Evolutionary conservation across 2,797 vertebrate genomes (phyloP), one percentile per base, ranked within the genome.

Genomic region (Ambastaia sidthimunki): DNA sequence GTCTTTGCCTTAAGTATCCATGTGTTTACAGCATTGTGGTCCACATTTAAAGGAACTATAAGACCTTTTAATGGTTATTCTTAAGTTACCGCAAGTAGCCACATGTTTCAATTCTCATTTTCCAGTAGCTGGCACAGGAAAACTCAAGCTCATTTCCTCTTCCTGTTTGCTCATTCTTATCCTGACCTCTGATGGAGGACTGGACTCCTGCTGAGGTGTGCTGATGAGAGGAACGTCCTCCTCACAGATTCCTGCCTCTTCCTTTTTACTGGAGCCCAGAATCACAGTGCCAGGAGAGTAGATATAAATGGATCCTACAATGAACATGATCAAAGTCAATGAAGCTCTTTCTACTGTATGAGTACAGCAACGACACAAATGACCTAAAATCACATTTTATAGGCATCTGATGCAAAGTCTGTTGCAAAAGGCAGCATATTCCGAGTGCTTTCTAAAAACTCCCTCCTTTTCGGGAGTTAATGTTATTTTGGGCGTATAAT

Each of bases 231-330:
- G 66, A n/a, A 2, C 16, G 10, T 1, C 50, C 63, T 83, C 82
- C 0, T 34, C 44, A 2, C 31, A n/a, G 37, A 62, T 65, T 28
- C 34, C 65, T 4, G 1, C 37, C 31, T 86, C 85, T 54, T 74
- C 84, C 34, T 74, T 87, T 23, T 48, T 79, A 31, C 83, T 87
- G 12, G 86, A 74, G 19, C 87, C 89, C 48, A 90, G 70, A 34
- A 90, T 72, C 80, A 90, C 87, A 31, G 21, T 89, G 19, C 82
- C 72, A 0, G 89, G 87, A 52, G 85, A 88, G 74, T 86, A 86
- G 82, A 89, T 90, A 60, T 85, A 82, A 67, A 90, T 89, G 9
- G 83, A 84, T 1, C 89, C 87, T 90, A 54, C 10, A 50, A 68
- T 3, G 57, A 41, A 72, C 13, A 31, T 9, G 25, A 60, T 50